Evolutionary conservation across 2,888 invertebrate species (phyloP).

Genomic region (Mythimna vitellina): DNA sequence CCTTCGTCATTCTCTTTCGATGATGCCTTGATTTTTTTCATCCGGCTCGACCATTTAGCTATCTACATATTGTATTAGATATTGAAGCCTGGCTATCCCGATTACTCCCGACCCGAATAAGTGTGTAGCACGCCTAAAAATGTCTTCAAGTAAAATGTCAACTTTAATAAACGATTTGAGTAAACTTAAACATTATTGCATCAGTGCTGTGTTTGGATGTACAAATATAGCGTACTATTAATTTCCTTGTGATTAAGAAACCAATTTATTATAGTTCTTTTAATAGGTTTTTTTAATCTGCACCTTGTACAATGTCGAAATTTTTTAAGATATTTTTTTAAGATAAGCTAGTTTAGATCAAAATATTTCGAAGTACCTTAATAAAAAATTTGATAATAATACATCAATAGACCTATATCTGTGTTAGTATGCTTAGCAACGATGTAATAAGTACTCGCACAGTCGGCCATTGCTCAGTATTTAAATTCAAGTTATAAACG

Average conservation of each 20-base stretch:
- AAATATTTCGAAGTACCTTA: constrained; percentile 11
- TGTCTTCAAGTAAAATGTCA: background rate
- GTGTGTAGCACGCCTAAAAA: constrained; percentile 1
- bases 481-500: background rate
- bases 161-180: background rate
- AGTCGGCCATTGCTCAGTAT: background rate
- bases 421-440: background rate
- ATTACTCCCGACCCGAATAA: background rate
- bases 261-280: background rate
- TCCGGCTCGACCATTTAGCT: background rate
- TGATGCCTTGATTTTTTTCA: background rate
- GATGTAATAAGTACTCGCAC: background rate
- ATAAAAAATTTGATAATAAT: background rate
- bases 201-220: constrained; percentile 15
- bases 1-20: background rate
- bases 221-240: constrained; percentile 19
- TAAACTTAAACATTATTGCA: background rate
- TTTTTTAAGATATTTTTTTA: background rate
- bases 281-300: background rate
- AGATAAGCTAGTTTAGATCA: background rate
- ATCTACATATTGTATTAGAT: background rate
- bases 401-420: background rate
- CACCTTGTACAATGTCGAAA: background rate
- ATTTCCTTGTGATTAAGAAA: constrained; percentile 5
- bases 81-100: background rate